Base-by-base conservation (phyloP, 2,888 invertebrate species). In the Drosophila kuntzei region DNA sequence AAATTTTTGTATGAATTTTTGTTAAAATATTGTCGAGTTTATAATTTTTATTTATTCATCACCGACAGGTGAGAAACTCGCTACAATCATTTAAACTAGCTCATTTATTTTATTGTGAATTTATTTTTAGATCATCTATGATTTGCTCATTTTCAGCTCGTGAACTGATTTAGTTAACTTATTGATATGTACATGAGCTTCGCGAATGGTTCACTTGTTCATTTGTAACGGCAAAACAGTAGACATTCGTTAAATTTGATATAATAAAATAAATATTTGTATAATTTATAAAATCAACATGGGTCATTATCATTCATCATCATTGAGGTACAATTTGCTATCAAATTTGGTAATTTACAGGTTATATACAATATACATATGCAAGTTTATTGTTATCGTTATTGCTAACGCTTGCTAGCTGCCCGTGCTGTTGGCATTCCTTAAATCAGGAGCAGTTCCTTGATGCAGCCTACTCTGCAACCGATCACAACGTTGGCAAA, bases 401-500 rank as follows among this genome's bases (percentile, higher is more conserved):
- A 39, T 39, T 7, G 14, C 11, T 55, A 20, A 8, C 11, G 22
- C n/a, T 11, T 20, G 58, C 22, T 50, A 37, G 29, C 55, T 55
- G 12, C 7, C 16, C 36, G 9, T 43, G 20, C 12, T 34, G 32
- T 47, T 29, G 11, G 8, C 1, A 32, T 18, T 18, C 4, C 18
- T 32, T 36, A 9, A 34, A 16, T 14, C 39, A 20, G 43, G 14
- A 18, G 34, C 27, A 80, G 86, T 47, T 29, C 93, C 90, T 55
- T 78, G 83, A 62, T 87, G 87, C 6, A 93, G 78, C 74, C 34
- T 34, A n/a, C 34, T n/a, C 34, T 34, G 34, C 6, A 34, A n/a
- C 0, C 94, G 91, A 64, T 90, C 80, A 87, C 94, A 94, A 79
- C 93, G 93, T 32, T 89, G 87, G 57, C 73, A 87, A 59, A 39